Evolutionary conservation across 1,140 invertebrate species (phyloP).

Genomic region (Lethrus apterus): DNA sequence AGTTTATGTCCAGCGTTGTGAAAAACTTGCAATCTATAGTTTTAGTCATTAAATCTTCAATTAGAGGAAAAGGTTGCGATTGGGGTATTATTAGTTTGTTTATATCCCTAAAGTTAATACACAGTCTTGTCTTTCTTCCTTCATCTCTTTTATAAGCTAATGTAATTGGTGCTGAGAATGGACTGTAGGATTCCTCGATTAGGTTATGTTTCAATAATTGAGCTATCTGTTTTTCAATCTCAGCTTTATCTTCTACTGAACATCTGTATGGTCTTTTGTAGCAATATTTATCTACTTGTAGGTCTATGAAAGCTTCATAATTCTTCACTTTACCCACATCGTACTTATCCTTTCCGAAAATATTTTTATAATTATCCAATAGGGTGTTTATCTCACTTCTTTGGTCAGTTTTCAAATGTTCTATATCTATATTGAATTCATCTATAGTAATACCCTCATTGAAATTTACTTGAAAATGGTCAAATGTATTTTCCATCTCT

Average conservation of each 20-base stretch:
- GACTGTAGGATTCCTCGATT: slow-evolving; percentile 7
- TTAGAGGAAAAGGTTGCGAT: slow-evolving; percentile 27
- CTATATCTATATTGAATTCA: too few relatives aligned
- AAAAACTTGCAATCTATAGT: slow-evolving; percentile 35
- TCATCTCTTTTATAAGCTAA: slow-evolving; percentile 13
- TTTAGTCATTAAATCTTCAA: slow-evolving; percentile 32
- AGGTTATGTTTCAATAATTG: slow-evolving; percentile 35
- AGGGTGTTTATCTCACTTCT: slow-evolving; percentile 14
- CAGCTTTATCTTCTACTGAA: slow-evolving; percentile 34
- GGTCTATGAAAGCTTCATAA: slow-evolving; percentile 34
- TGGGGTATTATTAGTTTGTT: slow-evolving; percentile 1
- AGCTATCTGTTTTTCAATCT: slow-evolving; percentile 35
- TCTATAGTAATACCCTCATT: too few relatives aligned
- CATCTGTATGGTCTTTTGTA: slow-evolving; percentile 37
- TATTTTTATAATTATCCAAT: slow-evolving; percentile 27
- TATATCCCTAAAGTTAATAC: slow-evolving; percentile 2
- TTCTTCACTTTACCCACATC: slow-evolving; percentile 25
- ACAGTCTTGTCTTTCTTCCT: slow-evolving; percentile 4
- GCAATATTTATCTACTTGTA: slow-evolving; percentile 35
- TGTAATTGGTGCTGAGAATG: not conserved
- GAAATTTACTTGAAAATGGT: too few relatives aligned
- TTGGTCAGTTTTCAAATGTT: too few relatives aligned
- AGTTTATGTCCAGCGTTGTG: slow-evolving; percentile 36
- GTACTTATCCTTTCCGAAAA: slow-evolving; percentile 40
- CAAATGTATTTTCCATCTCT: slow-evolving; percentile 1